Evolutionary conservation across 1,140 invertebrate genomes (phyloP), one percentile per base, ranked within the genome.

Genomic region (Musca vetustissima): DNA sequence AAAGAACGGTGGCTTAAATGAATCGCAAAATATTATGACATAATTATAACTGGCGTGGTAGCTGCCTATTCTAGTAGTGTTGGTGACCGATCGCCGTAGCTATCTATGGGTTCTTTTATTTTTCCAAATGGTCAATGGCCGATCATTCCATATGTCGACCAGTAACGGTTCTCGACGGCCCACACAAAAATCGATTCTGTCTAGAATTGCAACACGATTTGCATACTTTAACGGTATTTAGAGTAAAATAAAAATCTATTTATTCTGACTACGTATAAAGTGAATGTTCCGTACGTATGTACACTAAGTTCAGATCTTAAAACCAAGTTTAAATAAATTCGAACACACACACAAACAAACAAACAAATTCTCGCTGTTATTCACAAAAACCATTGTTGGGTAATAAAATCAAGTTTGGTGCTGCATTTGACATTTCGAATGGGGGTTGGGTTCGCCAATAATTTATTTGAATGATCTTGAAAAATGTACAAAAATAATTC

Each of bases 121-220:
- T n/a, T n/a, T n/a, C n/a, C 19, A 36, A 61, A 61, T 61, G 57
- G 57, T 61, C 57, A 61, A 61, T 61, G 57, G 57, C 57, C 57
- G 57, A 21, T 28, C 28, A 32, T 19, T 59, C 24, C 4, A 7
- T 43, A 43, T 43, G 36, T 43, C 36, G 36, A 43, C 36, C 36
- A 43, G 6, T 43, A 43, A 43, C 36, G 36, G 36, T 43, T 43
- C 36, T 43, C 11, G 36, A 2, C 36, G 36, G 11, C 36, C 36
- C 36, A 43, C 36, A 43, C 36, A 43, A 43, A n/a, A 4, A 28
- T 28, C 36, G 11, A 43, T 43, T 43, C 36, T 43, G 36, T 43
- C 36, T 43, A 43, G 36, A 43, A 43, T 43, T 43, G 36, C 36
- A 43, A 43, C 36, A 43, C 36, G 36, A 43, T 43, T 43, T 43